Conservation (phyloP, 2,113 vertebrate species). For the Sturnira hondurensis region DNA sequence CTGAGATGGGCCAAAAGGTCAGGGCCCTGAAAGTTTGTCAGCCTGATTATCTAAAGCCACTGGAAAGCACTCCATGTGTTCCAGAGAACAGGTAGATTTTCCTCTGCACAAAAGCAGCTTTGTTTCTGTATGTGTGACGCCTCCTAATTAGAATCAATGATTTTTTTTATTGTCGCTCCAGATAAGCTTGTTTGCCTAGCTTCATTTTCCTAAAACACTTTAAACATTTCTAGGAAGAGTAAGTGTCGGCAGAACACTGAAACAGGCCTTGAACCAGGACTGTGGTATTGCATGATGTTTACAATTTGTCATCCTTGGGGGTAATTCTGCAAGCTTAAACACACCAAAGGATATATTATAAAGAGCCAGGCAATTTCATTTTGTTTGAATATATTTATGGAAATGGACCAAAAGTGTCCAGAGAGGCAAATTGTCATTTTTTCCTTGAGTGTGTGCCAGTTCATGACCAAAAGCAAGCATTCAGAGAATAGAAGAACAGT, state of each 20-base stretch:
- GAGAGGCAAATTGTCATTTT: conserved; percentile 70
- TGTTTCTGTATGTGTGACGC: conserved; percentile 77
- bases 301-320: conserved; percentile 69
- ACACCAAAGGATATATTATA: conserved; percentile 66
- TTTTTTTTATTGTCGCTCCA: conserved; percentile 77
- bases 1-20: conserved; percentile 74
- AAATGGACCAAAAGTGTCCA: conserved; percentile 72
- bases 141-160: conserved; percentile 82
- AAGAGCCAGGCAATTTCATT: conserved; percentile 70
- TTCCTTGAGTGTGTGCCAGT: conserved; percentile 73
- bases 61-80: conserved; percentile 73
- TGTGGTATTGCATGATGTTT: conserved; percentile 69
- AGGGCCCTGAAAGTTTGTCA: conserved; percentile 78
- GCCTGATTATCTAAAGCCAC: conserved; percentile 74
- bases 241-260: conserved; percentile 42
- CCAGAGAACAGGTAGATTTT: conserved; percentile 70
- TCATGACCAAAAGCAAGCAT: conserved; percentile 73
- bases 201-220: conserved; percentile 78
- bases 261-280: conserved; percentile 71
- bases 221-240: conserved; percentile 75
- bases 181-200: conserved; percentile 83
- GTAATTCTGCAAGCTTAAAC: conserved; percentile 74
- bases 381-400: conserved; percentile 74
- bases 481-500: conserved; percentile 67
- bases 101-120: conserved; percentile 76